Base-by-base conservation (phyloP, 2,888 invertebrate genomes). In the Luperina nickerlii region DNA sequence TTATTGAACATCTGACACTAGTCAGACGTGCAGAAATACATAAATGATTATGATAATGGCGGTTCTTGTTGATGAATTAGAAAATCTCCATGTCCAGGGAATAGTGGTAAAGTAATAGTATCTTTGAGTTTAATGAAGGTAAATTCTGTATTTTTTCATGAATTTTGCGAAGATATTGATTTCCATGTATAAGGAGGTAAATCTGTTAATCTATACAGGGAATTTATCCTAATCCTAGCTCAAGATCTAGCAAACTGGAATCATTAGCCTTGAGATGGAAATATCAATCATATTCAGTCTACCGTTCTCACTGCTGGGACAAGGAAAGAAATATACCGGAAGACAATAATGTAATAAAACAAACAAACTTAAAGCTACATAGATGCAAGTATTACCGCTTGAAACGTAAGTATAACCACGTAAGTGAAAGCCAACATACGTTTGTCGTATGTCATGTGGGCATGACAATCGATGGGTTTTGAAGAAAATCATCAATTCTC, bases 401-500 rank as follows among this genome's bases (percentile, higher is more conserved):
- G 13, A 72, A 67, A 54, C 20, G n/a, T n/a, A n/a, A n/a, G n/a
- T 71, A 45, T 73, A 83, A 27, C 27, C 24, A 62, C 13, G 45
- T 68, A 76, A 87, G 76, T 85, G 83, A 87, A 82, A 88, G 86
- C 79, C n/a, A 78, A 71, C 57, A 60, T 18, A 75, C 51, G 38
- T 66, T 66, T 48, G 13, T 42, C 69, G 45, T 57, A 54, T 73
- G 77, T 79, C 82, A 79, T 48, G 81, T 81, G 83, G 81, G 87
- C 79, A 86, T 79, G 70, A 88, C 76, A 86, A 88, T 88, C 79
- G 79, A 74, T 57, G 74, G 54, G 57, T 71, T 79, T 74, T 78
- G 38, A 80, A 81, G 77, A 84, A 88, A 86, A 84, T 86, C 81
- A 87, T 87, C 79, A 87, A 87, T 87, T 87, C 88, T 79, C 84